A percentile compares a stretch with the other conserved stretches of the same genome.
phyloP scores from a whole-genome alignment of 2,888 invertebrate genomes.

The Drosophila paranaensis region DNA sequence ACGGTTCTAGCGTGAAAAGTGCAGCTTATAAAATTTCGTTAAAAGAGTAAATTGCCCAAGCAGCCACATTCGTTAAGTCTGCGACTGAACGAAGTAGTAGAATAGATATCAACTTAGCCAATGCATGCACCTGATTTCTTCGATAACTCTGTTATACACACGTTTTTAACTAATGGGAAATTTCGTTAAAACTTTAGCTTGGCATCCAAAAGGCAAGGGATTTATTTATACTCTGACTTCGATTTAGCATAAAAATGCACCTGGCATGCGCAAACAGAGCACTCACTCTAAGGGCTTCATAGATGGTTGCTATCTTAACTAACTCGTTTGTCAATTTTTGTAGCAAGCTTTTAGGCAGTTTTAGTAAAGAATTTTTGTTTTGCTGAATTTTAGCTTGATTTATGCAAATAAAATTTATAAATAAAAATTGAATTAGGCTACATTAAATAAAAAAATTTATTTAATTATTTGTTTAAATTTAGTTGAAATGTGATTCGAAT shows the following conservation, averaged over 20 bases:
- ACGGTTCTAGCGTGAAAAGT: neutral
- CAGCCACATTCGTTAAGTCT: neutral
- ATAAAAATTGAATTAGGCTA: no score
- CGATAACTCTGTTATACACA: neutral
- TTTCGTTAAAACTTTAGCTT: neutral
- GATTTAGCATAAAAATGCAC: neutral
- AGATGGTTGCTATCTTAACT: neutral
- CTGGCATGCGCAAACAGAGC: no score
- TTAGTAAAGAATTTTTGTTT: neutral
- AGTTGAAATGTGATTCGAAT: neutral
- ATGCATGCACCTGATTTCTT: neutral
- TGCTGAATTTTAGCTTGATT: no score
- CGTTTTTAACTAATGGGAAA: neutral
- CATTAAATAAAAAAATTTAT: no score
- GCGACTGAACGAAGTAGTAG: neutral
- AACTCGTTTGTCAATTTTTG: neutral
- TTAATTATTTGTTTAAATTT: no score
- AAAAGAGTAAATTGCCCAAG: slow-evolving; percentile 4
- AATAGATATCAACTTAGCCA: neutral
- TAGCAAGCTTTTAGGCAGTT: slow-evolving; percentile 30
- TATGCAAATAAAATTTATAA: no score
- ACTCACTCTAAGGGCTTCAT: neutral
- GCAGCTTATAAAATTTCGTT: neutral
- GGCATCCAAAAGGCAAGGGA: neutral
- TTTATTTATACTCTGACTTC: no score